Conservation (phyloP, 2,888 invertebrate species). For the Opisthograptis luteolata region DNA sequence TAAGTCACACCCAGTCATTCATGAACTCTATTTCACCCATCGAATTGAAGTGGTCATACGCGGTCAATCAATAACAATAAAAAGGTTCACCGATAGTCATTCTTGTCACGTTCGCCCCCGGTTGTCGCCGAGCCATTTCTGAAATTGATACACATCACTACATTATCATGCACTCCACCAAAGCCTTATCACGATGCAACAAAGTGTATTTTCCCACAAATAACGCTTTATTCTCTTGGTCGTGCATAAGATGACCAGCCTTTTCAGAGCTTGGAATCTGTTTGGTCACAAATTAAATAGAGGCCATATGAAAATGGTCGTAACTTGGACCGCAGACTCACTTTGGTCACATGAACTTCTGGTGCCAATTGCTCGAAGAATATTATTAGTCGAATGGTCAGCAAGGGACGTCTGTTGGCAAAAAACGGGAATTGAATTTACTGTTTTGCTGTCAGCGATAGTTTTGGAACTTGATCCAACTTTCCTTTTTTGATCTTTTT, state of each 20-base stretch:
- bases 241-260: conserved; percentile 43
- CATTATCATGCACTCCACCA: conserved; percentile 23
- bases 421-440: conserved; percentile 48
- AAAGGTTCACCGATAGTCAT: conserved; percentile 69
- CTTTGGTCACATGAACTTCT: conserved; percentile 67
- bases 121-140: conserved; percentile 75
- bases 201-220: conserved; percentile 45
- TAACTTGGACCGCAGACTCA: conserved; percentile 51
- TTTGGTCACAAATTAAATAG: not conserved
- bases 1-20: not conserved
- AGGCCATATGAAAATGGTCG: conserved; percentile 39
- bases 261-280: conserved; percentile 44
- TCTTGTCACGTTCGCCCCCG: conserved; percentile 72
- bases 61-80: conserved; percentile 78
- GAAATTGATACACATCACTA: conserved; percentile 79
- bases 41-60: conserved; percentile 49
- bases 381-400: conserved; percentile 65
- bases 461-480: conserved; percentile 12
- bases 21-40: conserved; percentile 31
- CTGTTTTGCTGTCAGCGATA: conserved; percentile 37
- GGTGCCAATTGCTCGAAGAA: conserved; percentile 74
- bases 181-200: conserved; percentile 41
- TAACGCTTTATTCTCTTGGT: conserved; percentile 25
- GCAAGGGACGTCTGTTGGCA: conserved; percentile 51
- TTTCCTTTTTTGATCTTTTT: too few species aligned